These are phyloP conservation scores for Archaeoteleia sp. DNA, from an alignment of 2,888 invertebrate species.

Conservation along the genomic window DNA sequence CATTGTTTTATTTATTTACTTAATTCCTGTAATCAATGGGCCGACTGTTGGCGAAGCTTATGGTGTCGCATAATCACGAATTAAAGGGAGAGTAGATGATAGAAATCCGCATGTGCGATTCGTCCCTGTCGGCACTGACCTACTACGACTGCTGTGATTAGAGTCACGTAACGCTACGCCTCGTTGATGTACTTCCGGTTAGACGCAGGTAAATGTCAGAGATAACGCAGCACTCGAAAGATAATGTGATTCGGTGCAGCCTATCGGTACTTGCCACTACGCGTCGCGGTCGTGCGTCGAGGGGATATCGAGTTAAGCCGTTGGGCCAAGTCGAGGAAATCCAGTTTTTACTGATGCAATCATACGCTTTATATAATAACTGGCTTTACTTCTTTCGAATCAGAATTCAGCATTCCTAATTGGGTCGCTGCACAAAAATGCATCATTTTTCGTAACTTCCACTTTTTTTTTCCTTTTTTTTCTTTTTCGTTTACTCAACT, in stretches of 20 bases:
- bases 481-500: too few species aligned
- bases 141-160: constrained; percentile 57
- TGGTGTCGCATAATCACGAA: constrained; percentile 20
- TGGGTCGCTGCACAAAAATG: constrained; percentile 17
- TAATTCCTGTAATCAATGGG: constrained; percentile 12
- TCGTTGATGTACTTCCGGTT: constrained; percentile 58
- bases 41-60: constrained; percentile 11
- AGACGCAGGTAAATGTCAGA: constrained; percentile 47
- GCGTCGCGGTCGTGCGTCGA: constrained; percentile 5
- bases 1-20: background rate
- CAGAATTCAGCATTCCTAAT: constrained; percentile 22
- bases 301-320: background rate
- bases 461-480: too few species aligned
- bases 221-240: constrained; percentile 34
- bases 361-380: constrained; percentile 30
- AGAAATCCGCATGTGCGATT: constrained; percentile 25
- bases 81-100: constrained; percentile 30
- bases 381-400: constrained; percentile 10
- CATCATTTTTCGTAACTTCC: too few species aligned
- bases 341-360: constrained; percentile 19
- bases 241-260: background rate
- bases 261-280: constrained; percentile 3
- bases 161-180: constrained; percentile 59
- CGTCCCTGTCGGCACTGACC: constrained; percentile 59
- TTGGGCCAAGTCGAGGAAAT: constrained; percentile 6